A percentile compares a stretch with the other conserved stretches of the same genome.
phyloP scores from a whole-genome alignment of 2,888 invertebrate genomes.

The Parnassius apollo region DNA sequence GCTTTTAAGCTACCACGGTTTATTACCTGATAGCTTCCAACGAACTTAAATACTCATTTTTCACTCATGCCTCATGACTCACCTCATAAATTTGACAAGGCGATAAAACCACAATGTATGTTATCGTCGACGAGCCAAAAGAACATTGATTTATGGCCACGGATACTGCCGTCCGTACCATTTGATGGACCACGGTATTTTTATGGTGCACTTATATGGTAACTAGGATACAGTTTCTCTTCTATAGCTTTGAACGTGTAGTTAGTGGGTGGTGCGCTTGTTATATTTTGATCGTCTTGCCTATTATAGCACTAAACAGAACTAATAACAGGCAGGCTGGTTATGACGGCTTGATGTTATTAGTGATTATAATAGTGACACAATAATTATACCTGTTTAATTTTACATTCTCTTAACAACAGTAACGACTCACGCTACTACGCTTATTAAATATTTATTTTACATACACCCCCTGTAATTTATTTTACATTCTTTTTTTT shows the following conservation, averaged over 20 bases:
- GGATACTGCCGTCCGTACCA: background rate
- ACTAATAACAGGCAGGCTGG: background rate
- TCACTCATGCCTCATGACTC: background rate
- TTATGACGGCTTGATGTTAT: too few relatives aligned
- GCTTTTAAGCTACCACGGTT: too few relatives aligned
- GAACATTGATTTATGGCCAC: slow-evolving; percentile 8
- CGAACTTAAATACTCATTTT: too few relatives aligned
- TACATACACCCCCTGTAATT: too few relatives aligned
- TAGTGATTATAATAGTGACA: too few relatives aligned
- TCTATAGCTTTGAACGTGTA: background rate
- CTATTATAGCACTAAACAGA: background rate
- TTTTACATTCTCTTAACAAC: too few relatives aligned
- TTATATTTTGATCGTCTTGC: background rate
- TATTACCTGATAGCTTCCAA: too few relatives aligned
- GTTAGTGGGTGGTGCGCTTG: slow-evolving; percentile 6
- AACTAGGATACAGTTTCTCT: slow-evolving; percentile 38
- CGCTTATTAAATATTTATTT: too few relatives aligned
- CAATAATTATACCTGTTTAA: too few relatives aligned
- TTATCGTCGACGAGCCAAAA: slow-evolving; percentile 1
- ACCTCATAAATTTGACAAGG: background rate
- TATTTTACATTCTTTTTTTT: too few relatives aligned
- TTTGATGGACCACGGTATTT: slow-evolving; percentile 27
- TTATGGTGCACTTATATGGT: slow-evolving; percentile 45
- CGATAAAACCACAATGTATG: background rate
- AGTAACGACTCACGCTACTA: too few relatives aligned